These are phyloP conservation scores for Cyclargus thomasi DNA, from an alignment of 1,140 invertebrate genomes.

Conservation along the genomic window DNA sequence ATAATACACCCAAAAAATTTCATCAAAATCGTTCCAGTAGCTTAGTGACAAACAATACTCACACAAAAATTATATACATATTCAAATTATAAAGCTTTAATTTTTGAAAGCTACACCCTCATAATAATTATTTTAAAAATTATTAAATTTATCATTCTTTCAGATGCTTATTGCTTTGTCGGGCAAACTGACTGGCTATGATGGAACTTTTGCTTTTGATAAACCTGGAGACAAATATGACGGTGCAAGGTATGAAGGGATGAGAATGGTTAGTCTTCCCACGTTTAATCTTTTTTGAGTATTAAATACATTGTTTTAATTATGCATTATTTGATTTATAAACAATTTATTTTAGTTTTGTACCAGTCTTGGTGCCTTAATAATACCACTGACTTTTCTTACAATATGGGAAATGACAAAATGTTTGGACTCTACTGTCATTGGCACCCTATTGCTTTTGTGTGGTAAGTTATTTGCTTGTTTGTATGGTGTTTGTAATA, in stretches of 20 bases:
- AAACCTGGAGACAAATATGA: conserved; percentile 97
- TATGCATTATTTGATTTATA: not conserved
- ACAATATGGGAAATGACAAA: conserved; percentile 93
- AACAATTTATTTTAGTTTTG: conserved; percentile 85
- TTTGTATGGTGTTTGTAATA: too few relatives aligned
- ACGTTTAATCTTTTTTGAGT: not conserved
- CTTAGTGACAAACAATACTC: too few relatives aligned
- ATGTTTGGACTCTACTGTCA: conserved; percentile 84
- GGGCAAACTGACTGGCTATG: conserved; percentile 94
- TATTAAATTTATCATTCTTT: conserved; percentile 31
- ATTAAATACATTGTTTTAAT: conserved; percentile 7
- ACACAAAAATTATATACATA: too few relatives aligned
- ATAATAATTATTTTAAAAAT: not conserved
- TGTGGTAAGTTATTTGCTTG: conserved; percentile 82
- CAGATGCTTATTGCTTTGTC: conserved; percentile 96
- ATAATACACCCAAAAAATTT: too few relatives aligned
- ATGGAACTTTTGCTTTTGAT: conserved; percentile 96
- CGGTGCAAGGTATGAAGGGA: conserved; percentile 91
- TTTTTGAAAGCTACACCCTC: not conserved
- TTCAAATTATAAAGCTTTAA: too few relatives aligned
- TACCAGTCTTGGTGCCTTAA: conserved; percentile 88
- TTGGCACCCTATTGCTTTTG: conserved; percentile 87
- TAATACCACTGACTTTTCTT: conserved; percentile 91
- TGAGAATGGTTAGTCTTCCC: conserved; percentile 89
- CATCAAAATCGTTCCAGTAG: too few relatives aligned